These are phyloP conservation scores for Lemur catta DNA, from an alignment of 2,797 vertebrate genomes.

Conservation along the genomic window DNA sequence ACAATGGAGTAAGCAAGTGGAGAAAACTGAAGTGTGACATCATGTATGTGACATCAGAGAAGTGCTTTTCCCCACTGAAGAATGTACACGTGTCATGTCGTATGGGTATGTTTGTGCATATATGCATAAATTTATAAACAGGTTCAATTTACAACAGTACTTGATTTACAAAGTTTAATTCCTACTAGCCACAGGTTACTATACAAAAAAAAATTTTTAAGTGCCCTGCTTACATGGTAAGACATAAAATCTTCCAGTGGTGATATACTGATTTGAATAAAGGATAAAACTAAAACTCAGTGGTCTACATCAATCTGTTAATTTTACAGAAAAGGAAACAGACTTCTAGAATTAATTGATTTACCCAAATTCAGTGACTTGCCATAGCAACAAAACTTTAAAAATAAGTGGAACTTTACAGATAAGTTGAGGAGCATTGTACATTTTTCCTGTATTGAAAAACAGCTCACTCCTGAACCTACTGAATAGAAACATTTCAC, in stretches of 20 bases:
- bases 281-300: slow-evolving; percentile 16
- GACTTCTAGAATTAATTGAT: neutral
- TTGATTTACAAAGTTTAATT: slow-evolving; percentile 28
- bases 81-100: neutral
- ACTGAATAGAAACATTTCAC: neutral
- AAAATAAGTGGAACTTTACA: slow-evolving; percentile 50
- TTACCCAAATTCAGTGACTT: slow-evolving; percentile 45
- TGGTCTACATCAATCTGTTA: slow-evolving; percentile 12
- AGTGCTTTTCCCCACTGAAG: neutral
- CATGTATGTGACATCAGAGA: neutral
- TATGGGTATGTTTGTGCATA: neutral
- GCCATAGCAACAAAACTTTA: slow-evolving; percentile 49
- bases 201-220: neutral
- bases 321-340: slow-evolving; percentile 34
- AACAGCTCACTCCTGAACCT: neutral
- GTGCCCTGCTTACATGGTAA: neutral
- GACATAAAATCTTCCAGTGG: neutral
- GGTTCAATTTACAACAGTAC: neutral
- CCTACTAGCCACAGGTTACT: neutral
- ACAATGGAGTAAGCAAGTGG: neutral
- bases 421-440: neutral
- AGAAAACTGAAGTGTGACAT: neutral
- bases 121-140: neutral
- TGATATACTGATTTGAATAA: neutral
- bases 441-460: neutral